Evolutionary conservation across 2,888 invertebrate species (phyloP), one percentile per base, ranked within the genome.

Genomic region (Luperina nickerlii): DNA sequence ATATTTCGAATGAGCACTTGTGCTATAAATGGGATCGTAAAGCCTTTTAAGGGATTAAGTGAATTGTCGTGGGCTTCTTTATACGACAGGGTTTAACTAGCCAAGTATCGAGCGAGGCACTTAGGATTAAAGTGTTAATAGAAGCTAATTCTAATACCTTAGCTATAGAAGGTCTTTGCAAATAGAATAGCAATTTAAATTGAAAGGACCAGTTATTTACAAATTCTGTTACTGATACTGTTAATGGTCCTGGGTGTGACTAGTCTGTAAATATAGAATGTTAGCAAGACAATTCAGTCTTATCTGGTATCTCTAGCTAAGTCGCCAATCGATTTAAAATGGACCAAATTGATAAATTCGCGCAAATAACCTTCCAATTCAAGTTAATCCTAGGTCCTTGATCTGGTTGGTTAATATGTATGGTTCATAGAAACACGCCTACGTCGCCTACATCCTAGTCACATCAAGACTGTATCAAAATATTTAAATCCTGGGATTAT

Each of bases 1-100:
- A 88, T 88, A 88, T 78, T 78, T 63, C 45, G 79, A 76, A 74
- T 79, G 69, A 72, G 72, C 42, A 84, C 71, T 87, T 74, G 48
- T 67, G 67, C 67, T 81, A 82, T 78, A 77, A 84, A 89, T 86
- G 72, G 78, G 67, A 78, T 57, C 83, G 82, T 82, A 77, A 88
- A 88, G 77, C 84, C 87, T 83, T 85, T 80, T 66, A 89, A 83
- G 67, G 76, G 84, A 80, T 88, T 81, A 83, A 77, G 71, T 79
- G 75, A 74, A 84, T 77, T 79, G 78, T 81, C 69, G 73, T 81
- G 74, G 89, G 88, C 84, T 88, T 88, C 82, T 79, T 71, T 79
- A 80, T 81, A 81, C n/a, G 74, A 81, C 81, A 73, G 48, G 72
- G 38, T 63, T 85, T 75, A 70, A 69, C 73, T 68, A 74, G 54